Conservation (phyloP, 2,113 vertebrate species). For the Pimephales promelas region DNA sequence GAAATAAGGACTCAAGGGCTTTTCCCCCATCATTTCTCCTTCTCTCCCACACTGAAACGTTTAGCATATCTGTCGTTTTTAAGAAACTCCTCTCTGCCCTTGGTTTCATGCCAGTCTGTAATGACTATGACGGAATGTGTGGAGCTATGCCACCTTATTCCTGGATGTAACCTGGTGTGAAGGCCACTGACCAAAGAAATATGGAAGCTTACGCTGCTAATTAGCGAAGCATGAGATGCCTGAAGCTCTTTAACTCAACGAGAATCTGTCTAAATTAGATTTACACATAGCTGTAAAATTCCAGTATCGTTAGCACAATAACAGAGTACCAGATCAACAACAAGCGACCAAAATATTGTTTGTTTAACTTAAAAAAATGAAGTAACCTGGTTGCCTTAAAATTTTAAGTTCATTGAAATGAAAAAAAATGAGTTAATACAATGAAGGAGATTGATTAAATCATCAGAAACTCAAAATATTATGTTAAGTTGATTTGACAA, state of each 20-base stretch:
- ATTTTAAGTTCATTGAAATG: too few species aligned
- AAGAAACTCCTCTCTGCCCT: conserved; percentile 13
- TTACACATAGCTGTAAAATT: background rate
- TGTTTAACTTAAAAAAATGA: too few species aligned
- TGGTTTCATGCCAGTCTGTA: conserved; percentile 65
- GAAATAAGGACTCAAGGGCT: conserved; percentile 50
- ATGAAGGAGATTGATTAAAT: too few species aligned
- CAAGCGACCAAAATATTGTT: too few species aligned
- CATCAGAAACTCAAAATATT: too few species aligned
- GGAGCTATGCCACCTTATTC: conserved; percentile 65
- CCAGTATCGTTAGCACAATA: background rate
- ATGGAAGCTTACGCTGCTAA: conserved; percentile 69
- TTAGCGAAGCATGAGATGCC: conserved; percentile 58
- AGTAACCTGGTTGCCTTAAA: too few species aligned
- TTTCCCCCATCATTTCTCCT: conserved; percentile 49
- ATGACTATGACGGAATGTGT: conserved; percentile 63
- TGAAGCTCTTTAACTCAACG: conserved; percentile 57
- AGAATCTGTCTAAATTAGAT: conserved; percentile 44
- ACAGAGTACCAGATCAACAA: background rate
- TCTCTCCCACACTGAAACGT: conserved; percentile 53
- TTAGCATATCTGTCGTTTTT: conserved; percentile 44
- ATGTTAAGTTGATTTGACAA: too few species aligned
- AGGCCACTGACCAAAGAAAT: conserved; percentile 67
- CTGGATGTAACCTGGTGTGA: conserved; percentile 68
- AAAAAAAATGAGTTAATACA: too few species aligned